Conservation (phyloP, 2,888 invertebrate genomes). For the Eudemis profundana region DNA sequence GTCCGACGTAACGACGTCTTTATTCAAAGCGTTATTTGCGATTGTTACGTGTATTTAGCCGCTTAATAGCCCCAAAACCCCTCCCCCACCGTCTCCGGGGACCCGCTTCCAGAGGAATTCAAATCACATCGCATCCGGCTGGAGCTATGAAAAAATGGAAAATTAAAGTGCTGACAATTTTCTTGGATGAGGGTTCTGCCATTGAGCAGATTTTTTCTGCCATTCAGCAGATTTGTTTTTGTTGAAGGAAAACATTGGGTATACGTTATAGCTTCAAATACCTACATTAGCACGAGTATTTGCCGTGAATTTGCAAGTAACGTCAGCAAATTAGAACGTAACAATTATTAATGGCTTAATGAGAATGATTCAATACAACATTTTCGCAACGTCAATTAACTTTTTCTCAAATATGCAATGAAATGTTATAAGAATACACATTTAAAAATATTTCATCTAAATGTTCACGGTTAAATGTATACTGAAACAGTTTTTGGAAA, state of each 20-base stretch:
- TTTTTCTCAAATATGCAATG: too few relatives aligned
- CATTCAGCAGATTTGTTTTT: background rate
- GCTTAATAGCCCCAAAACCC: slow-evolving; percentile 31
- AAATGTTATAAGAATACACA: too few relatives aligned
- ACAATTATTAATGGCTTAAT: too few relatives aligned
- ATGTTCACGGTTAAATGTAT: too few relatives aligned
- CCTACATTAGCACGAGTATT: too few relatives aligned
- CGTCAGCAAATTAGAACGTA: too few relatives aligned
- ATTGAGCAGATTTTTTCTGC: background rate
- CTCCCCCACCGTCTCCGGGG: background rate
- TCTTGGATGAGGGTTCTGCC: slow-evolving; percentile 8
- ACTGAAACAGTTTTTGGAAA: too few relatives aligned
- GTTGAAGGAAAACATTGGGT: background rate
- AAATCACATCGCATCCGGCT: slow-evolving; percentile 22
- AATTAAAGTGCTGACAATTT: slow-evolving; percentile 21
- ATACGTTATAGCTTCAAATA: background rate
- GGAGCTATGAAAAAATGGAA: slow-evolving; percentile 19
- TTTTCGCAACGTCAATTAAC: too few relatives aligned
- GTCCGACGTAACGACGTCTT: slow-evolving; percentile 26
- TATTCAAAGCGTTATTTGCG: slow-evolving; percentile 29
- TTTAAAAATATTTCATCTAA: too few relatives aligned
- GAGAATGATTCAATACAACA: too few relatives aligned
- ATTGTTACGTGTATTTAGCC: slow-evolving; percentile 39
- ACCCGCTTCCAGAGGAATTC: slow-evolving; percentile 20
- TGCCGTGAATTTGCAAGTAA: too few relatives aligned